A percentile compares a stretch with the other conserved stretches of the same genome.
Conservation (phyloP, 2,888 invertebrate species). For the Mesoligia furuncula region DNA sequence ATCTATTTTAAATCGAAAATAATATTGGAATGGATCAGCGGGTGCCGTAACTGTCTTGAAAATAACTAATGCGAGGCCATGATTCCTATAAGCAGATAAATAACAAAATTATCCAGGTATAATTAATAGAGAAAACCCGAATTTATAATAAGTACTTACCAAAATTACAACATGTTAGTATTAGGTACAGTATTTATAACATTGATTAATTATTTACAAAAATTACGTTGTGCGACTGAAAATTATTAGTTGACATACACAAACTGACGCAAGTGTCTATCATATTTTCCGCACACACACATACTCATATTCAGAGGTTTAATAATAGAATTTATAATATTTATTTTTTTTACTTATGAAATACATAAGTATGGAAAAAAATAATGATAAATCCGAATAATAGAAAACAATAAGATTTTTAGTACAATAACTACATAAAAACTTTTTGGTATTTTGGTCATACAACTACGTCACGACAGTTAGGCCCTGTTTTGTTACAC, state of each 20-base stretch:
- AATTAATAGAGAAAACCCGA: conserved; percentile 70
- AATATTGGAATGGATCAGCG: conserved; percentile 80
- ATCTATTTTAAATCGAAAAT: conserved; percentile 53
- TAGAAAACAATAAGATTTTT: conserved; percentile 73
- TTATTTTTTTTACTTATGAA: conserved; percentile 41
- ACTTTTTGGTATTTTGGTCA: conserved; percentile 80
- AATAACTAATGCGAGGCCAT: conserved; percentile 81
- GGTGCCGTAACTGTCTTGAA: conserved; percentile 78
- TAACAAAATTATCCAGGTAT: conserved; percentile 53
- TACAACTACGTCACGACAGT: conserved; percentile 80
- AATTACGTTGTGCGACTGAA: conserved; percentile 72
- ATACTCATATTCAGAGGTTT: conserved; percentile 53
- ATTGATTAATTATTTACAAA: conserved; percentile 79
- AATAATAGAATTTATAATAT: conserved; percentile 48
- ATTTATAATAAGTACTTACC: conserved; percentile 85
- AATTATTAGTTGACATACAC: conserved; percentile 55
- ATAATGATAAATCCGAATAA: conserved; percentile 66
- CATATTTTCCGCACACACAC: conserved; percentile 66
- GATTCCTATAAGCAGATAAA: conserved; percentile 74
- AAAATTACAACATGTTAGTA: conserved; percentile 78
- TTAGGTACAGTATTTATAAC: conserved; percentile 69
- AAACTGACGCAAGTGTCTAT: conserved; percentile 40
- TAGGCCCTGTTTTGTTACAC: conserved; percentile 77
- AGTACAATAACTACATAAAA: conserved; percentile 78
- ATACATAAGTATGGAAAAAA: conserved; percentile 54